Evolutionary conservation across 2,797 vertebrate genomes (phyloP), one percentile per base, ranked within the genome.

Genomic region (Micropoecilia bifurca): DNA sequence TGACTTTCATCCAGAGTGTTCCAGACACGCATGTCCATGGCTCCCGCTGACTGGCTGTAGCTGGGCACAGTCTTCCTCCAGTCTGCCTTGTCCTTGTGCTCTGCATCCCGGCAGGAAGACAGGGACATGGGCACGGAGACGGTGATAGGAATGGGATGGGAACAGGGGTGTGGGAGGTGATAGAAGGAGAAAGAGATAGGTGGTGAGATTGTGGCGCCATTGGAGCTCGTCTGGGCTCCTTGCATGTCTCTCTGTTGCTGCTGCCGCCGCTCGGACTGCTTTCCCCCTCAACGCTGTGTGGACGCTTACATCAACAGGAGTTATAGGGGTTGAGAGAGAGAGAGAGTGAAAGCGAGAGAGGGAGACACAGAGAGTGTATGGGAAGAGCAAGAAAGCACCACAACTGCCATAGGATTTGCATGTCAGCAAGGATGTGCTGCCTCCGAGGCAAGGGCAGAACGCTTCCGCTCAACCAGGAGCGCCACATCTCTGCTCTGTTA

Each of bases 41-140:
- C 94, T 8, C 80, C 93, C 59, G 93, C 95, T 91, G 97, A 97
- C 94, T 99, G 98, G 92, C 93, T 97, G 95, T 99, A 99, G 95
- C 98, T 99, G 85, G 98, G 98, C 90, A 99, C 96, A 13, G 97
- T 95, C 95, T 96, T 98, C 94, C 96, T 95, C 98, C 98, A 98
- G 50, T 99, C 97, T 30, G 96, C 85, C 76, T 96, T 94, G 89
- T 99, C 97, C 94, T 96, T 96, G 95, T 95, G 95, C 53, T 96
- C 96, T 96, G 93, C 20, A 77, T 45, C 69, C 82, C 85, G 80
- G 66, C 80, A 85, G 71, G 89, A 81, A 9, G 82, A 66, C 36
- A 92, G 68, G 78, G 85, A 90, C 68, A 86, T 33, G 66, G 90
- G 89, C 85, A 94, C 74, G 80, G 92, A 93, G 79, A 91, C 82